A percentile compares a stretch with the other conserved stretches of the same genome.
phyloP scores from a whole-genome alignment of 2,113 vertebrate species.

The Caloenas nicobarica region DNA sequence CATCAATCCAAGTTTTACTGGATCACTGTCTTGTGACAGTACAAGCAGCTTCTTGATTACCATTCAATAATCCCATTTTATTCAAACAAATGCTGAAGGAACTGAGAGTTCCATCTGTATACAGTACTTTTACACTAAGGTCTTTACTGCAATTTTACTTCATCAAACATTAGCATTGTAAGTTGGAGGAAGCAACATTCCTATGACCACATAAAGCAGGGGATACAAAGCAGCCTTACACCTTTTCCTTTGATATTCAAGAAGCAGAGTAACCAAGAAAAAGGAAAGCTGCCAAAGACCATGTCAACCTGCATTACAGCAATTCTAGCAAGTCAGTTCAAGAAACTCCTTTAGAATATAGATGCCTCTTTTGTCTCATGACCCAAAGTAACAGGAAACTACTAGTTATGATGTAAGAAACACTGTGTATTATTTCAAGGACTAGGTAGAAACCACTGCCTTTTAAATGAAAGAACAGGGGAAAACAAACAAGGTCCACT shows the following conservation, averaged over 20 bases:
- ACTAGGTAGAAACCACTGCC: neutral
- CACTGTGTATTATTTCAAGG: neutral
- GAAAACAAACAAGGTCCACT: neutral
- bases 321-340: neutral
- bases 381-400: neutral
- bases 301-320: neutral
- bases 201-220: neutral
- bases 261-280: neutral
- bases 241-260: neutral
- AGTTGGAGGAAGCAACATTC: neutral
- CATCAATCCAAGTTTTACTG: neutral
- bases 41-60: neutral
- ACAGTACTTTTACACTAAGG: neutral
- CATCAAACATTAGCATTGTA: neutral
- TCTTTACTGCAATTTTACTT: neutral
- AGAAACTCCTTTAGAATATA: neutral
- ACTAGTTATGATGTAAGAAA: neutral
- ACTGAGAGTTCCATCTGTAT: neutral
- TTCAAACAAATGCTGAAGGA: neutral
- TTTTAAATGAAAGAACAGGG: neutral
- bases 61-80: neutral
- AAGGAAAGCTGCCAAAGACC: neutral
- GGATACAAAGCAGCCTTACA: neutral
- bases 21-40: neutral
- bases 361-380: neutral